A percentile compares a stretch with the other conserved stretches of the same genome.
Conservation (phyloP, 2,888 invertebrate species). For the Gnatocerus cornutus region DNA sequence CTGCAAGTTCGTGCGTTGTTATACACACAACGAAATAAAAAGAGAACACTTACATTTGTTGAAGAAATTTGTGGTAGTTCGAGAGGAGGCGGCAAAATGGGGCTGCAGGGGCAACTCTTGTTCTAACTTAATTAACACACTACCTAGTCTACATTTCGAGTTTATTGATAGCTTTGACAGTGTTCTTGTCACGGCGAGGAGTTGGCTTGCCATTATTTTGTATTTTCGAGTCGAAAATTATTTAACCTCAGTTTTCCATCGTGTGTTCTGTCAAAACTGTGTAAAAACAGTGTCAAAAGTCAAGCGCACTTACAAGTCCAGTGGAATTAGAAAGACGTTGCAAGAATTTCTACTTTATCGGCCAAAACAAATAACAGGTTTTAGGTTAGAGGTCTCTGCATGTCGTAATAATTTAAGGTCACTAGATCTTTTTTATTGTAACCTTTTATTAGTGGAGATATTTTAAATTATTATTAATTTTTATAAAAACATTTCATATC, state of each 20-base stretch:
- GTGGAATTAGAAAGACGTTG: no score
- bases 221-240: constrained; percentile 5
- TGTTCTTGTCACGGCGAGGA: constrained; percentile 65
- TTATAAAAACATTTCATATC: no score
- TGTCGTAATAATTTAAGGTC: no score
- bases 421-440: no score
- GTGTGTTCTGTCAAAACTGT: neutral
- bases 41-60: constrained; percentile 76
- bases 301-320: no score
- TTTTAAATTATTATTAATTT: no score
- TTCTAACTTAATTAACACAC: constrained; percentile 56
- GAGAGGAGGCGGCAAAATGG: constrained; percentile 58
- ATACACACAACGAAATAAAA: constrained; percentile 25
- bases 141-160: constrained; percentile 48
- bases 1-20: constrained; percentile 67
- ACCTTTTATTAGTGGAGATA: no score
- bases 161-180: constrained; percentile 65
- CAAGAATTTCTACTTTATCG: no score
- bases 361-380: no score
- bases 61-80: constrained; percentile 76
- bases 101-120: constrained; percentile 48
- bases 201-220: constrained; percentile 61
- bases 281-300: no score
- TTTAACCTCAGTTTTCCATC: constrained; percentile 26
- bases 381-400: no score